These are phyloP conservation scores for Phymorhynchus buccinoides DNA, from an alignment of 1,140 invertebrate genomes.

Conservation along the genomic window DNA sequence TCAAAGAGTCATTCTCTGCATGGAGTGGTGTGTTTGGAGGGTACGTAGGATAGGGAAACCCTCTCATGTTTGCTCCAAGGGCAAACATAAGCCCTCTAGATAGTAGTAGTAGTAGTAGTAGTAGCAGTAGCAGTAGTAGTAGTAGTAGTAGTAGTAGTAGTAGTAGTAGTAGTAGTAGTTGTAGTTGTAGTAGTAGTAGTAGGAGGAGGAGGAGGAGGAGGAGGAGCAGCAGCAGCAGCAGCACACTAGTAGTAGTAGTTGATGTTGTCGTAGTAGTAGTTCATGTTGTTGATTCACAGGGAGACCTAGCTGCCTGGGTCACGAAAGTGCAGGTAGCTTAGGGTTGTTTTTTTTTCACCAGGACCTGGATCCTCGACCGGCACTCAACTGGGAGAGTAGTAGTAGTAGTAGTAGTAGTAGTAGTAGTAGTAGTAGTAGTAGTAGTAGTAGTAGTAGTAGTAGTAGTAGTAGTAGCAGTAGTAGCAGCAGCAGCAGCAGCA, in stretches of 20 bases:
- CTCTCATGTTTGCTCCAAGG: too few species aligned
- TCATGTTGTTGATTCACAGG: neutral
- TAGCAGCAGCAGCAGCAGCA: neutral
- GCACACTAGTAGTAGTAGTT: neutral
- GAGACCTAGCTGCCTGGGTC: neutral
- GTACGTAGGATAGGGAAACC: too few species aligned
- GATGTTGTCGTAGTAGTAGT: slow-evolving; percentile 27
- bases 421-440: slow-evolving; percentile 37
- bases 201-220: too few species aligned
- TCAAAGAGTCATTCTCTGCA: too few species aligned
- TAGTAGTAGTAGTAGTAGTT: too few species aligned
- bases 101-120: slow-evolving; percentile 46
- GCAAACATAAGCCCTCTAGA: too few species aligned
- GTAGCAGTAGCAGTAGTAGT: slow-evolving; percentile 44
- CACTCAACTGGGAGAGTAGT: slow-evolving; percentile 30
- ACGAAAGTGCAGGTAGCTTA: slow-evolving; percentile 25
- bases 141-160: slow-evolving; percentile 39
- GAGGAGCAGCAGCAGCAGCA: too few species aligned
- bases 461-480: neutral
- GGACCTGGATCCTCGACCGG: slow-evolving; percentile 20
- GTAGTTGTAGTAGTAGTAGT: too few species aligned
- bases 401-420: slow-evolving; percentile 42
- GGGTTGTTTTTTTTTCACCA: slow-evolving; percentile 33
- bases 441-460: neutral
- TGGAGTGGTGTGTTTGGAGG: too few species aligned